Evolutionary conservation across 2,888 invertebrate genomes (phyloP).

Genomic region (Tanypteryx hageni): DNA sequence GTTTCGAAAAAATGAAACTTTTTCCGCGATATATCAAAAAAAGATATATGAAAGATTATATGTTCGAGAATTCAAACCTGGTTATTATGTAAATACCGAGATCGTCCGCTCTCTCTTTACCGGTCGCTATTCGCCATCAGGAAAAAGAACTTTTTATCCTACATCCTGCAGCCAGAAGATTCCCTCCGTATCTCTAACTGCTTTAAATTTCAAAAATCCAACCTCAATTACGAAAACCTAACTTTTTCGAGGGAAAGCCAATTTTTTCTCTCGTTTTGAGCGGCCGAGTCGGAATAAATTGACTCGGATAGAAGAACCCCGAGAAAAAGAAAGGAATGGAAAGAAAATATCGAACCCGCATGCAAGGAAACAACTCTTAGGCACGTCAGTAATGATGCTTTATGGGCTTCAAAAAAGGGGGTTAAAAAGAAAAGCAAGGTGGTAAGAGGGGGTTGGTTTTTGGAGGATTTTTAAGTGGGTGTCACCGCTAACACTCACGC

Average conservation of each 20-base stretch:
- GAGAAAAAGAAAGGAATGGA: not conserved
- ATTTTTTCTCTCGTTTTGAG: not conserved
- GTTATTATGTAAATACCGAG: no score
- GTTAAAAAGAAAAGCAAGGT: not conserved
- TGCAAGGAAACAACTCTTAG: not conserved
- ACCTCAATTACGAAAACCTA: not conserved
- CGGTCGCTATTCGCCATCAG: no score
- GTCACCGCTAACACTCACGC: slow-evolving; percentile 13
- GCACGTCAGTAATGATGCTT: slow-evolving; percentile 43
- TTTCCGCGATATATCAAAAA: no score
- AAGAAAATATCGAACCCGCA: not conserved
- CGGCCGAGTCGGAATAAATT: not conserved
- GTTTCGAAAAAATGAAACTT: no score
- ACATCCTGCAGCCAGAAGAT: no score
- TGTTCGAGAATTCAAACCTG: no score
- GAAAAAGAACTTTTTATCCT: no score
- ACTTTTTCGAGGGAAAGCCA: not conserved
- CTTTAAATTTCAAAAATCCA: not conserved
- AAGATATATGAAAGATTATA: no score
- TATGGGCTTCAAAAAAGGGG: not conserved
- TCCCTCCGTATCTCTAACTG: no score
- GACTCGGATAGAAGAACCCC: not conserved
- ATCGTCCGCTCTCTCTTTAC: no score
- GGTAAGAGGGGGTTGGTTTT: not conserved
- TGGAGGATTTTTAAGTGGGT: not conserved